A percentile compares a stretch with the other conserved stretches of the same genome.
Conservation (phyloP, 2,113 vertebrate genomes). For the Grammomys dolichurus region DNA sequence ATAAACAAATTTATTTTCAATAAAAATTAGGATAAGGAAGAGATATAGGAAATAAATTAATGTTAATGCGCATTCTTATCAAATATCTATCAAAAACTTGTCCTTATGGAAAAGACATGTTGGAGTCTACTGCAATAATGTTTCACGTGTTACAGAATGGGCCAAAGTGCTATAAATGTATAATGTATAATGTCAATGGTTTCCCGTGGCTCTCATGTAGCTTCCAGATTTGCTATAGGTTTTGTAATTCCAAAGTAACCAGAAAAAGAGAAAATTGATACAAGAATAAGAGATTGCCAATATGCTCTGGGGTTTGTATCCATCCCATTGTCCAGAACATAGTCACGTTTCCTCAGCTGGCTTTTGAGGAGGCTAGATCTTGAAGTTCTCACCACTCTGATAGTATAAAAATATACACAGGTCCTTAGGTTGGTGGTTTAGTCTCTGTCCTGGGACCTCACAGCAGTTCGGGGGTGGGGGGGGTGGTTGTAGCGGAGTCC, state of each 20-base stretch:
- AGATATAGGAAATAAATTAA: not conserved
- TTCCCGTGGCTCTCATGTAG: not conserved
- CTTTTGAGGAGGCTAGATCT: not conserved
- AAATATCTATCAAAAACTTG: not conserved
- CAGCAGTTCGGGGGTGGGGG: too few species aligned
- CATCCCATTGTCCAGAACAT: not conserved
- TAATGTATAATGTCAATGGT: not conserved
- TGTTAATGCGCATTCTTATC: not conserved
- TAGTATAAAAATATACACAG: not conserved
- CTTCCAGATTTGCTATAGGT: not conserved
- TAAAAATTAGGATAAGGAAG: not conserved
- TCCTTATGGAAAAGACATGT: not conserved
- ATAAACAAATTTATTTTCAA: not conserved
- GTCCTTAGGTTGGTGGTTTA: not conserved
- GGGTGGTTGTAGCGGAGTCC: too few species aligned
- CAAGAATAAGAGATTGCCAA: not conserved
- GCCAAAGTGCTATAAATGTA: not conserved
- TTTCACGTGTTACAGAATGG: not conserved
- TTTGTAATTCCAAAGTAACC: not conserved
- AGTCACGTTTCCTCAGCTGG: not conserved
- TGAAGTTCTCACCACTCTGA: not conserved
- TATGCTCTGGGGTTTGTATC: not conserved
- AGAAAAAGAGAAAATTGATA: not conserved
- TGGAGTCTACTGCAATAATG: not conserved
- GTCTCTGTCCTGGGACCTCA: not conserved